phyloP scores from a whole-genome alignment of 2,888 invertebrate genomes.

The Phengaris alcon region DNA sequence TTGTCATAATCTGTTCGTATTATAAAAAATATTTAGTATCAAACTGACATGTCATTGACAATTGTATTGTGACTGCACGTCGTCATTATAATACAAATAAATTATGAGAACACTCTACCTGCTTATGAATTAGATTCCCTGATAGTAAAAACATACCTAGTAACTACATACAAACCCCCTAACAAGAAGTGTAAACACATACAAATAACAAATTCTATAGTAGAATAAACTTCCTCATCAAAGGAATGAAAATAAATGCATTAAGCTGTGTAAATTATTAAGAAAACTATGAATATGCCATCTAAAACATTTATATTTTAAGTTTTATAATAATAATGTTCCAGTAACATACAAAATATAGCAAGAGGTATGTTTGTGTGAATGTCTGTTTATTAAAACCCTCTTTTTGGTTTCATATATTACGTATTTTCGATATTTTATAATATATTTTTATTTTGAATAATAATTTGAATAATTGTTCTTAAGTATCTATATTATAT shows the following conservation, averaged over 20 bases:
- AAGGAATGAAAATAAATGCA: slow-evolving; percentile 34
- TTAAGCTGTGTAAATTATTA: slow-evolving; percentile 35
- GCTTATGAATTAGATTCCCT: too few relatives aligned
- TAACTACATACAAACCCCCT: too few relatives aligned
- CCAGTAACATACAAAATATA: not conserved
- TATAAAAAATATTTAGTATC: too few relatives aligned
- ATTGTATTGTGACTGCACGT: too few relatives aligned
- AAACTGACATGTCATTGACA: too few relatives aligned
- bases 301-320: not conserved
- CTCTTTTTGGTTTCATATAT: not conserved
- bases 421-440: not conserved
- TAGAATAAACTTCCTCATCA: not conserved
- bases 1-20: too few relatives aligned
- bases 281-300: not conserved
- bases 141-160: too few relatives aligned
- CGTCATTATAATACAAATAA: too few relatives aligned
- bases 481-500: not conserved
- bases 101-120: too few relatives aligned
- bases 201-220: too few relatives aligned
- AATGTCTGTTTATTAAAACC: not conserved
- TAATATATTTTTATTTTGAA: not conserved
- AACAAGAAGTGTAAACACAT: too few relatives aligned
- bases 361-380: not conserved
- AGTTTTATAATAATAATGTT: not conserved
- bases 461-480: not conserved